Base-by-base conservation (phyloP, 2,888 invertebrate genomes). In the Sepiola atlantica region DNA sequence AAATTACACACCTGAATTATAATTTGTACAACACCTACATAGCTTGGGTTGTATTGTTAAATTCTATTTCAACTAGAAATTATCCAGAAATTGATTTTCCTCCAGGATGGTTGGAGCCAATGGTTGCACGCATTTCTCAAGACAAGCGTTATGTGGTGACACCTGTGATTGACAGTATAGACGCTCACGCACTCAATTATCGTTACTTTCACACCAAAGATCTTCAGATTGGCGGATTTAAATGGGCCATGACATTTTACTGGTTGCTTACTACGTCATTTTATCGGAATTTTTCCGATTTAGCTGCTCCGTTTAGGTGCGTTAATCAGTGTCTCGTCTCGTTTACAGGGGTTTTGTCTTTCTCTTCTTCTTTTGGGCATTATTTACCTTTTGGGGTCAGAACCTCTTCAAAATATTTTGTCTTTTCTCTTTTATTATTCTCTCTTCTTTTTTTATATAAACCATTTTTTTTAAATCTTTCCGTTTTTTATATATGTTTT, bases 101-200 rank as follows among this genome's bases (percentile, higher is more conserved):
- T 45, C 16, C 97, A 98, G 98, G 99, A 93, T 99, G 99, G 99
- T 97, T 99, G 96, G 99, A 99, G 97, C 99, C 99, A 0, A 98
- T 99, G 94, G 97, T 99, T 96, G 99, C 99, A 97, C 98, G 99
- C 95, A 99, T 99, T 96, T 98, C 98, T 4, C 94, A 95, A 18
- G 96, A 97, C 95, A 95, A 96, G 12, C 95, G 94, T 24, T 95
- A 98, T 3, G 99, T 99, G 55, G 99, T 99, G 10, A 99, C 99
- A 97, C 99, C 99, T 8, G 99, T 99, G 94, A 99, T 99, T 96
- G 99, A 99, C 97, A 99, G 99, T 93, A 99, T 99, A 96, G 99
- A 99, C 97, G 99, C 99, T 97, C 98, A 98, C 95, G 99, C 99
- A 4, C 98, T 99, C 96, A 99, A 99, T 97, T 99, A 98, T 97